phyloP scores from a whole-genome alignment of 2,888 invertebrate species.

The Heliothis peltigera region DNA sequence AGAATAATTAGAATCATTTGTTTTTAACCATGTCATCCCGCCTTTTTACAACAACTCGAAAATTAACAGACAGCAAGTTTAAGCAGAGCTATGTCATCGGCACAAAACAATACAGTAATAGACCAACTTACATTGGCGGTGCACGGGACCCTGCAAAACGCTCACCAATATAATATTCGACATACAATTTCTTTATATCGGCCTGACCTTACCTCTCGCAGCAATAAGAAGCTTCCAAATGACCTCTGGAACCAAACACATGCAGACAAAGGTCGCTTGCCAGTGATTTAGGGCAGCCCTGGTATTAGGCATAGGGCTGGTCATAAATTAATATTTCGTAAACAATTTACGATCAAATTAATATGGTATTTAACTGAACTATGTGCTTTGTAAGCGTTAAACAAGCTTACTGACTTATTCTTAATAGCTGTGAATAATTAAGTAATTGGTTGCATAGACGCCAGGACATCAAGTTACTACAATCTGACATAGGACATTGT shows the following conservation, averaged over 20 bases:
- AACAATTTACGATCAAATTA: constrained; percentile 32
- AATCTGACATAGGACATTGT: too few species aligned
- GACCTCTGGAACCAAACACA: constrained; percentile 19
- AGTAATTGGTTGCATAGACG: background rate
- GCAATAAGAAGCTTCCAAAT: constrained; percentile 20
- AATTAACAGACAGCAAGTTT: too few species aligned
- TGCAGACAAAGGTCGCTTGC: constrained; percentile 14
- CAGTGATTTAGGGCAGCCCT: constrained; percentile 25
- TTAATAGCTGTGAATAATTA: background rate
- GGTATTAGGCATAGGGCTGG: constrained; percentile 17
- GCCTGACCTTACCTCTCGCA: constrained; percentile 33
- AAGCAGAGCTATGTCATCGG: too few species aligned
- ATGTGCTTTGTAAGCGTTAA: constrained; percentile 19
- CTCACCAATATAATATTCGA: constrained; percentile 19
- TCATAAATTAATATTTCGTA: constrained; percentile 35
- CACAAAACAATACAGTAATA: background rate
- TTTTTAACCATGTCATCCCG: too few species aligned
- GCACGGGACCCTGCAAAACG: background rate
- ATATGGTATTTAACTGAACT: constrained; percentile 11
- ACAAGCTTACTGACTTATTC: constrained; percentile 13
- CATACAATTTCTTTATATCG: constrained; percentile 31
- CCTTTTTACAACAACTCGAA: too few species aligned
- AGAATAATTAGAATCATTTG: too few species aligned
- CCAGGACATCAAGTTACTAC: too few species aligned
- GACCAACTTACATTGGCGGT: background rate